phyloP scores from a whole-genome alignment of 1,140 invertebrate genomes.

The Ceratina japonica region DNA sequence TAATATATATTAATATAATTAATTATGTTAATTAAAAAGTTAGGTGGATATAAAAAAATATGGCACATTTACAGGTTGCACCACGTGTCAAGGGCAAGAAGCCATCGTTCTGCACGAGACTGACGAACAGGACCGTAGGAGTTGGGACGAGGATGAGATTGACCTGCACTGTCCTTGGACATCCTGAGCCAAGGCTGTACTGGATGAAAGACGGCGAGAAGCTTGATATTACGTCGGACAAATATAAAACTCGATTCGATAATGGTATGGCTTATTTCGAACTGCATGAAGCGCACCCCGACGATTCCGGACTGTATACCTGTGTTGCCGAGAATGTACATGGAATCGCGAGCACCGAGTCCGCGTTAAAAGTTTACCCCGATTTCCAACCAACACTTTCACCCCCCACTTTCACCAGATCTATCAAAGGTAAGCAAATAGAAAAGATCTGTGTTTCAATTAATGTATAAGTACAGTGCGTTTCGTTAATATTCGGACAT shows the following conservation, averaged over 20 bases:
- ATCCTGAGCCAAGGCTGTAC: constrained; percentile 87
- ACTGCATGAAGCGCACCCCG: constrained; percentile 82
- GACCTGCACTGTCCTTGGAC: constrained; percentile 91
- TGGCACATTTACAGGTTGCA: constrained; percentile 49
- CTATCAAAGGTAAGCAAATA: constrained; percentile 83
- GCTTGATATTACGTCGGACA: constrained; percentile 78
- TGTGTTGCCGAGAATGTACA: constrained; percentile 88
- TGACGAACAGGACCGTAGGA: constrained; percentile 88
- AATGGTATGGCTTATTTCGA: constrained; percentile 89
- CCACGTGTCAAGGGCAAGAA: constrained; percentile 78
- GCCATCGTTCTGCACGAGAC: constrained; percentile 89
- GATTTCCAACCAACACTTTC: constrained; percentile 85
- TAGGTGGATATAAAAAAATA: background rate
- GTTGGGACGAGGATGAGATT: constrained; percentile 87
- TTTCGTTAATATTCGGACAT: background rate
- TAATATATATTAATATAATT: too few species aligned
- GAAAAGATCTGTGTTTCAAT: background rate
- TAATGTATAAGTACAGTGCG: background rate
- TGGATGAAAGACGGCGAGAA: constrained; percentile 90
- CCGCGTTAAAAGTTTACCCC: constrained; percentile 86
- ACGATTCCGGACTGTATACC: constrained; percentile 87
- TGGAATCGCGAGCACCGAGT: constrained; percentile 85
- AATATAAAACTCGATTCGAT: constrained; percentile 81
- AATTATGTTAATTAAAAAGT: background rate
- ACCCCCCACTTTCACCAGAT: constrained; percentile 85